Evolutionary conservation across 1,140 invertebrate species (phyloP).

Genomic region (Drosophila pseudoobscura): DNA sequence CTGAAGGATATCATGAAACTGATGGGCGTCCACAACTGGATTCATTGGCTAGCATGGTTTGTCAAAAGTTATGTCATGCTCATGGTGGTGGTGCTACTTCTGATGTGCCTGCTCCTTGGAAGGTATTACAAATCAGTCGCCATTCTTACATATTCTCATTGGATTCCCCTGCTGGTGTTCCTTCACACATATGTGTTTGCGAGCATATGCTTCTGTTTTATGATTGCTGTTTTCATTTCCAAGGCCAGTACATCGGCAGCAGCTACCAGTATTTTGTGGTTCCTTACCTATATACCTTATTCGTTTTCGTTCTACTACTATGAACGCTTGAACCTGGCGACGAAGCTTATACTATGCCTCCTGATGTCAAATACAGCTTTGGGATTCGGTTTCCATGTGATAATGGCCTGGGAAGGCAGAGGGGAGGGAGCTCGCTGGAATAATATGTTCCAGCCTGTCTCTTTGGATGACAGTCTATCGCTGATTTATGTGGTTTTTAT

Average conservation of each 20-base stretch:
- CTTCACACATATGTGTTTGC: slow-evolving; percentile 84
- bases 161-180: slow-evolving; percentile 84
- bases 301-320: slow-evolving; percentile 87
- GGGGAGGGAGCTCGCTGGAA: slow-evolving; percentile 86
- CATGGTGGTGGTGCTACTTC: slow-evolving; percentile 84
- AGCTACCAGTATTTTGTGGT: slow-evolving; percentile 87
- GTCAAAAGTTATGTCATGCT: slow-evolving; percentile 90
- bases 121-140: slow-evolving; percentile 35
- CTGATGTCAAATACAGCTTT: slow-evolving; percentile 89
- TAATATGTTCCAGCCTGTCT: slow-evolving; percentile 87
- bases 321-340: slow-evolving; percentile 82
- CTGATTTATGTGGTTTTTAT: slow-evolving; percentile 87
- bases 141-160: slow-evolving; percentile 74
- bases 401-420: slow-evolving; percentile 83
- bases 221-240: slow-evolving; percentile 87
- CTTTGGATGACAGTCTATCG: slow-evolving; percentile 88
- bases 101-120: slow-evolving; percentile 48
- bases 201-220: slow-evolving; percentile 86
- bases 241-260: slow-evolving; percentile 85
- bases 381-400: slow-evolving; percentile 88
- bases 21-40: slow-evolving; percentile 92
- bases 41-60: slow-evolving; percentile 94
- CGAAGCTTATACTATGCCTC: slow-evolving; percentile 85
- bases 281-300: slow-evolving; percentile 89
- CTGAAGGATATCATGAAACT: slow-evolving; percentile 93